phyloP scores from a whole-genome alignment of 2,113 vertebrate genomes.

The Alethe castanea region DNA sequence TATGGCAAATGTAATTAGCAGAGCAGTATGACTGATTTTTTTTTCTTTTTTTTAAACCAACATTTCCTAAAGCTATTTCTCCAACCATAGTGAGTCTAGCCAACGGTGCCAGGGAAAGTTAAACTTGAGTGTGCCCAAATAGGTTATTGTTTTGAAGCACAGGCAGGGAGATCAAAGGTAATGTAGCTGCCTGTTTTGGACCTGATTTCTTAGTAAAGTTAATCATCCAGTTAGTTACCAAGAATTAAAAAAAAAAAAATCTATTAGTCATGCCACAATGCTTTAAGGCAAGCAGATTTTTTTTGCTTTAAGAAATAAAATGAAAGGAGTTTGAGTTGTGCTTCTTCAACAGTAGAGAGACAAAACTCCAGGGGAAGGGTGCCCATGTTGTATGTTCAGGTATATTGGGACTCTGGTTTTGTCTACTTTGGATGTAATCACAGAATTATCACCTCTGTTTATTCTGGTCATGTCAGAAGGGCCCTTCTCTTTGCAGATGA shows the following conservation, averaged over 20 bases:
- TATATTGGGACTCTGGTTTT: neutral
- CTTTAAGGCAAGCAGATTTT: neutral
- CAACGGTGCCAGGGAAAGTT: neutral
- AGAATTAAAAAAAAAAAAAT: neutral
- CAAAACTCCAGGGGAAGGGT: neutral
- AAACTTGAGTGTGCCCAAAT: neutral
- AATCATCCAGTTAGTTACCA: neutral
- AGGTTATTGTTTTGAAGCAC: neutral
- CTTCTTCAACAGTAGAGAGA: neutral
- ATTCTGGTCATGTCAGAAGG: neutral
- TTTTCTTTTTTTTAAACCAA: neutral
- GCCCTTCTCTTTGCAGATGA: neutral
- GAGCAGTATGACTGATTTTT: neutral
- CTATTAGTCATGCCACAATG: neutral
- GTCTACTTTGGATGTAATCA: neutral
- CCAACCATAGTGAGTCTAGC: neutral
- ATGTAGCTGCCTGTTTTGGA: neutral
- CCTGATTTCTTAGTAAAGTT: neutral
- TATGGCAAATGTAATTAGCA: conserved; percentile 37
- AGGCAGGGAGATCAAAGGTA: neutral
- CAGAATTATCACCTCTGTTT: neutral
- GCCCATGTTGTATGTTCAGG: neutral
- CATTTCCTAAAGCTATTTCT: conserved; percentile 51
- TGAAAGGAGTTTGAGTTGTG: neutral
- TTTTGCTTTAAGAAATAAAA: neutral